Conservation (phyloP, 2,797 vertebrate species). For the Austrolebias charrua region DNA sequence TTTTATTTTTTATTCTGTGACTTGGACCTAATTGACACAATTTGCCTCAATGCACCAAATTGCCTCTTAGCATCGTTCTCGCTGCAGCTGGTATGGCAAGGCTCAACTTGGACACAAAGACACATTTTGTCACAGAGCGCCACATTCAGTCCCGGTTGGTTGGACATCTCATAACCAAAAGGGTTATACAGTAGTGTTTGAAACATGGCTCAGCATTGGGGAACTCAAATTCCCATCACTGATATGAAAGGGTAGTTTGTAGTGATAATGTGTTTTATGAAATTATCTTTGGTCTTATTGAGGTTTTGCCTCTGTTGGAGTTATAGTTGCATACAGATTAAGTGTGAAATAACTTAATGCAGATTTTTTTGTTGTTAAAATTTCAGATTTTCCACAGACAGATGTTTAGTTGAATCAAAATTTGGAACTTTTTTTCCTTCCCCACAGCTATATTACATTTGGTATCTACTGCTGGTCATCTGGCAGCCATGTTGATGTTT, state of each 20-base stretch:
- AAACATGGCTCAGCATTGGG: not conserved
- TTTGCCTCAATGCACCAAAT: slow-evolving; percentile 18
- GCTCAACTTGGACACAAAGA: not conserved
- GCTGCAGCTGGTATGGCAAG: slow-evolving; percentile 13
- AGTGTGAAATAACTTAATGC: not conserved
- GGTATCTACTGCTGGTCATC: too few species aligned
- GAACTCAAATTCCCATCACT: too few species aligned
- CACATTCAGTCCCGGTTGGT: not conserved
- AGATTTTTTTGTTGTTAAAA: too few species aligned
- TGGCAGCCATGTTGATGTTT: too few species aligned
- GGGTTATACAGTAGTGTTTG: not conserved
- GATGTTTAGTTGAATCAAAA: too few species aligned
- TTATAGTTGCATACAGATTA: not conserved
- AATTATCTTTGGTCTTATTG: too few species aligned
- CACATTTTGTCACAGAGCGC: slow-evolving; percentile 8
- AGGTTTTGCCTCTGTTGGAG: too few species aligned
- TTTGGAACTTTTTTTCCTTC: too few species aligned
- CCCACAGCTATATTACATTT: too few species aligned
- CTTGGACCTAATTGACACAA: slow-evolving; percentile 16
- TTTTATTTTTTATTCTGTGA: not conserved
- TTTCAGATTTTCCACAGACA: too few species aligned
- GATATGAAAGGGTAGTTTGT: too few species aligned
- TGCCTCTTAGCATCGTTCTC: slow-evolving; percentile 3
- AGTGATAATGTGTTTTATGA: too few species aligned
- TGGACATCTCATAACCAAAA: not conserved